A percentile compares a stretch with the other conserved stretches of the same genome.
Conservation (phyloP, 2,888 invertebrate genomes). For the Coecobrya sp. region DNA sequence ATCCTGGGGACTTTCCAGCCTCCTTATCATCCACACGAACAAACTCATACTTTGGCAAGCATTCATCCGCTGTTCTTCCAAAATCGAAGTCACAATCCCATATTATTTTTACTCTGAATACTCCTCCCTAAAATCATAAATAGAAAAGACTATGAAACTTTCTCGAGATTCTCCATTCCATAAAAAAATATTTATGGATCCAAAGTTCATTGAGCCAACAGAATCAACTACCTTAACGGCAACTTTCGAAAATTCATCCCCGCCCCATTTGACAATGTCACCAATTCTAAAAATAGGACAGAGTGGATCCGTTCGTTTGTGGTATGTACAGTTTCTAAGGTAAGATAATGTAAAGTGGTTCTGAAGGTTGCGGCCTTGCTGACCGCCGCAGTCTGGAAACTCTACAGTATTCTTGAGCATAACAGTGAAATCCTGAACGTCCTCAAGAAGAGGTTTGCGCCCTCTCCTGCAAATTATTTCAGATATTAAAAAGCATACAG, state of each 20-base stretch:
- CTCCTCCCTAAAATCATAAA: conserved; percentile 68
- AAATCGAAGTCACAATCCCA: conserved; percentile 83
- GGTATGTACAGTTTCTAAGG: conserved; percentile 84
- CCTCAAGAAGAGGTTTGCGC: conserved; percentile 69
- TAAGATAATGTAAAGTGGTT: conserved; percentile 72
- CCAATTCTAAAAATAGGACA: conserved; percentile 88
- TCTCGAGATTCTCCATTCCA: neutral
- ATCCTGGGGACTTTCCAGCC: conserved; percentile 87
- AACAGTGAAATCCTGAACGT: conserved; percentile 78
- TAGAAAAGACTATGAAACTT: neutral
- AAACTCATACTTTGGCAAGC: conserved; percentile 88
- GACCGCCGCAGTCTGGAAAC: conserved; percentile 79
- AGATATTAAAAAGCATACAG: neutral
- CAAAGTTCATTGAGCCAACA: neutral
- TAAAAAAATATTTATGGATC: neutral
- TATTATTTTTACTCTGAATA: conserved; percentile 70
- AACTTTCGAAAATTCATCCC: conserved; percentile 86
- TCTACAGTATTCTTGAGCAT: conserved; percentile 82
- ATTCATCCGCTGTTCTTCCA: conserved; percentile 87
- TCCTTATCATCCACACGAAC: conserved; percentile 88
- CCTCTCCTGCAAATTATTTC: conserved; percentile 60
- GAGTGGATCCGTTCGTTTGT: conserved; percentile 83
- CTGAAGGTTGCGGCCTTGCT: conserved; percentile 86
- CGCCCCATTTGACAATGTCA: conserved; percentile 87
- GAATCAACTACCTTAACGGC: conserved; percentile 86